Evolutionary conservation across 37 sponge, comb jelly and placozoan species (phyloP).

Genomic region (Petrosia ficiformis): DNA sequence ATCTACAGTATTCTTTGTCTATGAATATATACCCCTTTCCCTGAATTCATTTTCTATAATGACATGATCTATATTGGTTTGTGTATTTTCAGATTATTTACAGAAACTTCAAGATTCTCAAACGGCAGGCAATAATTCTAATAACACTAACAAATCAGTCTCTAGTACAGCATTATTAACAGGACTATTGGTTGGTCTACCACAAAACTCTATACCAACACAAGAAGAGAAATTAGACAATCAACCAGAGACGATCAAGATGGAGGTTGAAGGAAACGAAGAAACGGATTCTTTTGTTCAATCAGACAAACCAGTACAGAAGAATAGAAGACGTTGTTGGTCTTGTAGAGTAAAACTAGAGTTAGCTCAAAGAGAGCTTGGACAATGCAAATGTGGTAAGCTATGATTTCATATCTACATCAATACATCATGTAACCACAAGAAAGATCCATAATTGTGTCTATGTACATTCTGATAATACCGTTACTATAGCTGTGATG

Average conservation of each 20-base stretch:
- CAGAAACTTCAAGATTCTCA: too few species aligned
- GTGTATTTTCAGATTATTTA: too few species aligned
- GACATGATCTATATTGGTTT: too few species aligned
- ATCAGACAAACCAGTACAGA: slow-evolving; percentile 54
- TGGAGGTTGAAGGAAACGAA: too few species aligned
- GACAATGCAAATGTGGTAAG: slow-evolving; percentile 81
- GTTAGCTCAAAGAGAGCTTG: slow-evolving; percentile 68
- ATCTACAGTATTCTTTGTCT: too few species aligned
- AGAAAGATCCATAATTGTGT: too few species aligned
- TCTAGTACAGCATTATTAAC: background rate
- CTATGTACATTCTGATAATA: too few species aligned
- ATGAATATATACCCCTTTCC: too few species aligned
- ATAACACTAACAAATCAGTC: background rate
- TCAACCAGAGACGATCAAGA: slow-evolving; percentile 12
- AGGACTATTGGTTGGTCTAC: background rate
- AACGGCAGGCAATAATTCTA: background rate
- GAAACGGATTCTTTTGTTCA: background rate
- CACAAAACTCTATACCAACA: background rate
- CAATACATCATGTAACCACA: background rate
- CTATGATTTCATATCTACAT: slow-evolving; percentile 1
- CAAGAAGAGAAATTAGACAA: slow-evolving; percentile 2
- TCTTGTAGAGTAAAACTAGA: slow-evolving; percentile 65
- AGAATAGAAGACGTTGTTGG: slow-evolving; percentile 79
- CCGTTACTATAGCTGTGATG: too few species aligned
- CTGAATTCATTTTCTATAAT: too few species aligned